Conservation (phyloP, 2,797 vertebrate species). For the Threskiornis aethiopicus region DNA sequence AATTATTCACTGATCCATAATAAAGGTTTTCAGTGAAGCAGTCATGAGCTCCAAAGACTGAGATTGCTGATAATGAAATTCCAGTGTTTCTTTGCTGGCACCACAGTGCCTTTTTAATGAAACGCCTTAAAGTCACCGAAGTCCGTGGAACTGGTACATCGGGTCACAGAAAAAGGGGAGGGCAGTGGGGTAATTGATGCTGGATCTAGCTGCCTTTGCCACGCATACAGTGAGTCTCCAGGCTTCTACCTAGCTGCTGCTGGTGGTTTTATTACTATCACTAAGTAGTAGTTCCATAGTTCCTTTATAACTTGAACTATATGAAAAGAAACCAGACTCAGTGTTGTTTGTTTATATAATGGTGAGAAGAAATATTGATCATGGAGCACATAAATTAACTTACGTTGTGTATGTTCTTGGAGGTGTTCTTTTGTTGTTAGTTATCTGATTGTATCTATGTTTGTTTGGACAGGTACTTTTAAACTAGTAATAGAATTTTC, state of each 20-base stretch:
- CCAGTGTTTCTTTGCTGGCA: neutral
- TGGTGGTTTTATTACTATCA: neutral
- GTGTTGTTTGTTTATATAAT: neutral
- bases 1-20: constrained; percentile 45
- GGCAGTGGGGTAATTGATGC: neutral
- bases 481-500: constrained; percentile 99
- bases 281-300: neutral
- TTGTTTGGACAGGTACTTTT: constrained; percentile 89
- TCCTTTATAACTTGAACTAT: neutral
- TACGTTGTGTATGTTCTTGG: neutral
- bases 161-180: neutral
- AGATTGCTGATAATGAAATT: neutral
- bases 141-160: neutral
- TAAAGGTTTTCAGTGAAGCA: constrained; percentile 31
- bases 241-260: neutral
- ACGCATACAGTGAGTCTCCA: neutral
- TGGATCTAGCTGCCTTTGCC: neutral
- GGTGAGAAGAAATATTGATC: neutral
- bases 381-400: neutral
- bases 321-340: neutral
- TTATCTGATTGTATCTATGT: constrained; percentile 15
- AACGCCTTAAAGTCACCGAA: neutral
- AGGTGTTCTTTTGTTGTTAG: neutral
- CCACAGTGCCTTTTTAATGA: neutral
- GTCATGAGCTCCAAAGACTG: neutral